Evolutionary conservation across 2,888 invertebrate species (phyloP).

Genomic region (Pollenia griseotomentosa): DNA sequence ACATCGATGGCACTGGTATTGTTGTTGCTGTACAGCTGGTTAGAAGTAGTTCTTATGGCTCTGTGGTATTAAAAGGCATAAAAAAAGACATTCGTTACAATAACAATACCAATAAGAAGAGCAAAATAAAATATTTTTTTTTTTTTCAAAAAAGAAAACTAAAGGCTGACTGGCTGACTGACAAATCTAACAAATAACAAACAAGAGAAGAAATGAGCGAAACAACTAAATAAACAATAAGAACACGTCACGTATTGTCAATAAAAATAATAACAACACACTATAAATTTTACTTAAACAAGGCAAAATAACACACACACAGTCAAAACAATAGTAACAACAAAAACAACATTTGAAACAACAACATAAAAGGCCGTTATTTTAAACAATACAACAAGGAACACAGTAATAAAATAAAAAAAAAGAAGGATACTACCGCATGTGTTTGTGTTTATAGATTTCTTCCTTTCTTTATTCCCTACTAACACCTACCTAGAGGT

Average conservation of each 20-base stretch:
- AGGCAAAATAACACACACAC: constrained; percentile 35
- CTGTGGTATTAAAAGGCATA: constrained; percentile 1
- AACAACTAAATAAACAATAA: constrained; percentile 75
- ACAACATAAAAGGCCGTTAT: constrained; percentile 54
- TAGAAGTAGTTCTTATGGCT: not conserved
- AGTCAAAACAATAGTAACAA: constrained; percentile 1
- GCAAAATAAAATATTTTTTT: not conserved
- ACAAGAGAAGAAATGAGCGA: constrained; percentile 40
- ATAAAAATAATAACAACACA: constrained; percentile 83
- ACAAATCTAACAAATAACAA: constrained; percentile 13
- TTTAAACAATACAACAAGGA: constrained; percentile 60
- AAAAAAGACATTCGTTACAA: constrained; percentile 46
- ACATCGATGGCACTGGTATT: not conserved
- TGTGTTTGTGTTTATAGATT: constrained; percentile 33
- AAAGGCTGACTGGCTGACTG: constrained; percentile 11
- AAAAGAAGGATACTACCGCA: not conserved
- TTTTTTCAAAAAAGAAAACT: not conserved
- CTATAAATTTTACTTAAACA: constrained; percentile 80
- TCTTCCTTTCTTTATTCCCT: not conserved
- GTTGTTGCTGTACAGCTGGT: not conserved
- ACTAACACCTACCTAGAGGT: constrained; percentile 20
- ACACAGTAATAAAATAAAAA: not conserved
- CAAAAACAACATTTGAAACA: constrained; percentile 10
- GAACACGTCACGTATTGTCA: constrained; percentile 82
- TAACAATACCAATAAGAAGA: constrained; percentile 41